Base-by-base conservation (phyloP, 2,113 vertebrate species). In the Albula goreensis region DNA sequence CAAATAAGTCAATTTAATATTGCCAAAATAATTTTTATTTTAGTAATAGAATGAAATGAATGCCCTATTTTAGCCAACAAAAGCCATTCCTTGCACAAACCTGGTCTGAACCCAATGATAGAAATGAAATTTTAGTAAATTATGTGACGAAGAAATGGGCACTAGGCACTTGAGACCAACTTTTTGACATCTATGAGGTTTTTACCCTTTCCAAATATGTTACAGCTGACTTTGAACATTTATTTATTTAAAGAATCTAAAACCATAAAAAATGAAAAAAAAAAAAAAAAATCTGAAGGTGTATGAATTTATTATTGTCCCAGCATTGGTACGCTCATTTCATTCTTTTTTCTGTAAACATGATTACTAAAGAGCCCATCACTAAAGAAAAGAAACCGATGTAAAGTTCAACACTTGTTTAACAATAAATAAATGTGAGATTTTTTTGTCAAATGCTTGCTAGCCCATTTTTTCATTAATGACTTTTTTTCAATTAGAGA, bases 361-460 rank as follows among this genome's bases (percentile, higher is more conserved):
- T 98, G 96, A 56, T 97, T 97, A 97, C 96, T 96, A 96, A 97
- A 95, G 96, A 97, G 96, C 97, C 96, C 96, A 97, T 97, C 97
- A 98, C 96, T 97, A 97, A 97, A 98, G 63, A 50, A 79, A 80
- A 66, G 53, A 79, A 97, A 96, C 96, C 96, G 97, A 97, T 99
- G 98, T 99, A 99, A 98, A 99, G 95, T 98, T 99, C 97, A 98
- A 99, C 98, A 99, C 97, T 96, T 97, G 97, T 98, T 99, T 98
- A 97, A 98, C 95, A 97, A 97, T 98, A 97, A 99, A 99, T 99
- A 99, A 99, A 99, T 99, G 98, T 99, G 97, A 99, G 92, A 96
- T 97, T 98, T 93, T 41, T 97, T 98, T 97, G 95, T 95, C 95
- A 97, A 97, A 96, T 94, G 89, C 79, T 87, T 87, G 41, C 89